Evolutionary conservation across 2,888 invertebrate species (phyloP), one percentile per base, ranked within the genome.

Genomic region (Noctua janthe): DNA sequence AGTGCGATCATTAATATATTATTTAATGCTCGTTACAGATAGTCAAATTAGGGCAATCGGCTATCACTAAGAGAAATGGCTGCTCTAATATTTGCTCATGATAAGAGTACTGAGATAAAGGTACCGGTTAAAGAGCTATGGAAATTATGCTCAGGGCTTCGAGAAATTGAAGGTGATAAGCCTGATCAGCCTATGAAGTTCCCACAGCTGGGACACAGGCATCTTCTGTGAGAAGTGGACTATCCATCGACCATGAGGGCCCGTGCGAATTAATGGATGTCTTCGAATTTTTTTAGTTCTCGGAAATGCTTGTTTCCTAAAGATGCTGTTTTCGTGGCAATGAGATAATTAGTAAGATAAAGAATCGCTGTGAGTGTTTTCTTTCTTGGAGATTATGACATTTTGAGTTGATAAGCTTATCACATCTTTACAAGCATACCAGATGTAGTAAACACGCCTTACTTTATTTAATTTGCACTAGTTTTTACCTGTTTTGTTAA

Each of bases 31-130:
- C 39, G 69, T 75, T 35, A 76, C 35, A 74, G 90, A 88, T 88
- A 89, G 66, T 49, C n/a, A 23, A 88, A 89, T 88, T 89, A 78
- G 90, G 81, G 62, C 88, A 82, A 80, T 81, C 78, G 80, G 71
- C 76, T 69, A 81, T 82, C 81, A 69, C 75, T 39, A 23, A 71
- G 73, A 66, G 76, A 80, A 77, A 73, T 87, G 80, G 56, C 11
- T 71, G 85, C 29, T 72, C 78, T 56, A 69, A 74, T 78, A 74
- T 81, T 78, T 81, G 64, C 29, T 35, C 3, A 20, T 17, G 84
- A 83, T 83, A 87, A 80, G 47, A 35, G 54, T 15, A 49, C 66
- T 39, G 20, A 62, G 80, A 74, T 84, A 81, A 72, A 13, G n/a
- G n/a, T 23, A 51, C 23, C 23, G 67, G 71, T 43, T 69, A 13